These are phyloP conservation scores for Puntigrus tetrazona DNA, from an alignment of 2,113 vertebrate genomes.

Conservation along the genomic window DNA sequence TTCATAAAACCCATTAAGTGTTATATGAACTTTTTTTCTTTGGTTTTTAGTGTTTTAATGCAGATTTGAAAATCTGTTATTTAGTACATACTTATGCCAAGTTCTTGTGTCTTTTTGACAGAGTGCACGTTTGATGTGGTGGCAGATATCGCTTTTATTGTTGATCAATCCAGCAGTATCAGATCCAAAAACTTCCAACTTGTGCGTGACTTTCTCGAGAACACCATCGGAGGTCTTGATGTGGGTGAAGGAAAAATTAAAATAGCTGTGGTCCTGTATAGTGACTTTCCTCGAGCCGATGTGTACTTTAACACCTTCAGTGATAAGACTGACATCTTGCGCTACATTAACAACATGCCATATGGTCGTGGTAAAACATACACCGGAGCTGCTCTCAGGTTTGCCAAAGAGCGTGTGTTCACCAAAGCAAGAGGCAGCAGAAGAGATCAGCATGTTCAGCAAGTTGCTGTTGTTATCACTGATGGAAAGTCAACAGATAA, in stretches of 20 bases:
- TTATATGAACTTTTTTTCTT: neutral
- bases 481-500: conserved; percentile 76
- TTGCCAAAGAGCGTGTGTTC: conserved; percentile 70
- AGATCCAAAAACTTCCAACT: conserved; percentile 70
- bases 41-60: neutral
- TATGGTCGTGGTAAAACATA: conserved; percentile 70
- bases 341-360: conserved; percentile 76
- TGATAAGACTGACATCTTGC: conserved; percentile 68
- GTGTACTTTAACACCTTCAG: conserved; percentile 76
- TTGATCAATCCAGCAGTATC: conserved; percentile 78
- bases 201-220: conserved; percentile 76
- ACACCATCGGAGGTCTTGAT: conserved; percentile 70
- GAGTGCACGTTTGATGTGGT: conserved; percentile 73
- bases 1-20: neutral
- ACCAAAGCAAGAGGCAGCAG: conserved; percentile 70
- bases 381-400: conserved; percentile 76
- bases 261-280: conserved; percentile 79
- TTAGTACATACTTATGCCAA: neutral
- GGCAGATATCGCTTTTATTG: conserved; percentile 82
- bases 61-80: neutral
- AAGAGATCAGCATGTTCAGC: conserved; percentile 64
- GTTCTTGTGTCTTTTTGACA: conserved; percentile 58
- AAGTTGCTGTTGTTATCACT: conserved; percentile 82
- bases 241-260: conserved; percentile 62
- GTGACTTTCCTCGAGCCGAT: conserved; percentile 58